A percentile compares a stretch with the other conserved stretches of the same genome.
Evolutionary conservation across 2,888 invertebrate species (phyloP).

Genomic region (Protodeltote pygarga): DNA sequence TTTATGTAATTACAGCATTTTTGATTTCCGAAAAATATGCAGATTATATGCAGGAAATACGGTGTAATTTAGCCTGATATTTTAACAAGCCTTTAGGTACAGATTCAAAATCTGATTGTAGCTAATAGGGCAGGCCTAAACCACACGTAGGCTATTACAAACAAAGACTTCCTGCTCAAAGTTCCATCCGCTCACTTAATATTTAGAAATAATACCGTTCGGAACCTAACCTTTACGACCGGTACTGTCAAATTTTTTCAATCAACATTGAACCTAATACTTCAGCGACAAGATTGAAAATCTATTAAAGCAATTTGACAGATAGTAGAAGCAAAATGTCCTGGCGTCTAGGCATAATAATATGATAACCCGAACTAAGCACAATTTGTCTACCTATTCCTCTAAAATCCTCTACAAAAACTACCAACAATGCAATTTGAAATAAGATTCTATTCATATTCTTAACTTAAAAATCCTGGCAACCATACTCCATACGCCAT

Average conservation of each 20-base stretch:
- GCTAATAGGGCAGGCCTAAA: neutral
- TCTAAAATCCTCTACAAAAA: neutral
- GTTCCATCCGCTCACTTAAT: conserved; percentile 26
- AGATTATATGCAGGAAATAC: no score
- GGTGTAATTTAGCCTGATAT: neutral
- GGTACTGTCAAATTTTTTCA: no score
- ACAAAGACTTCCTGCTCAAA: conserved; percentile 26
- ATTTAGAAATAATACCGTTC: conserved; percentile 34
- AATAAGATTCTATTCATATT: conserved; percentile 23
- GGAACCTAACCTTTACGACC: conserved; percentile 35
- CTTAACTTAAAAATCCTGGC: conserved; percentile 34
- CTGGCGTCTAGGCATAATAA: conserved; percentile 1
- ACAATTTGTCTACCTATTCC: neutral
- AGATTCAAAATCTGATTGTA: conserved; percentile 21
- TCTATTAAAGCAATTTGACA: no score
- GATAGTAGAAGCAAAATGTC: conserved; percentile 1
- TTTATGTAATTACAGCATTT: no score
- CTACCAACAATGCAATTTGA: neutral
- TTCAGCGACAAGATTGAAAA: no score
- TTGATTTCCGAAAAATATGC: no score
- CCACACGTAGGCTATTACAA: conserved; percentile 1
- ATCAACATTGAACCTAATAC: no score
- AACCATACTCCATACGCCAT: conserved; percentile 26
- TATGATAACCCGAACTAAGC: conserved; percentile 1
- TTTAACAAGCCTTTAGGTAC: conserved; percentile 15